phyloP scores from a whole-genome alignment of 2,888 invertebrate species.

The Protodeltote pygarga region DNA sequence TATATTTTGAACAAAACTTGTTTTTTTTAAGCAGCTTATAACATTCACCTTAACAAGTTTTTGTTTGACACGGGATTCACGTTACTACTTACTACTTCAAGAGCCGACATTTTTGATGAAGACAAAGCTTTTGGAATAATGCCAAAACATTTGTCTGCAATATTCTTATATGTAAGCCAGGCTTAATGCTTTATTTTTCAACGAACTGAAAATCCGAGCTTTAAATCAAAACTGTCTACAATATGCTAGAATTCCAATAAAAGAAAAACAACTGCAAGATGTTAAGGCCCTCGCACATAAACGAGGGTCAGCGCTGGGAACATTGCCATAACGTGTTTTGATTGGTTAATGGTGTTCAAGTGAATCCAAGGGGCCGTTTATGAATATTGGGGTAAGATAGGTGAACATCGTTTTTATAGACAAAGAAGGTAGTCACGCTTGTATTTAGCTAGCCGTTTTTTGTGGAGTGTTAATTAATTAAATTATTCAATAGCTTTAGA shows the following conservation, averaged over 20 bases:
- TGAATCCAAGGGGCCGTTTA: constrained; percentile 48
- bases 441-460: constrained; percentile 22
- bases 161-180: constrained; percentile 7
- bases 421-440: constrained; percentile 50
- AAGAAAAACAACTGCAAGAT: constrained; percentile 24
- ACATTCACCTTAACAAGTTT: constrained; percentile 5
- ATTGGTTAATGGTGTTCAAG: constrained; percentile 53
- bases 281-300: constrained; percentile 23
- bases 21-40: constrained; percentile 4
- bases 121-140: constrained; percentile 22
- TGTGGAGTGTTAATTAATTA: constrained; percentile 33
- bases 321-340: constrained; percentile 49
- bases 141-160: constrained; percentile 21
- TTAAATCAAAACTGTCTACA: constrained; percentile 25
- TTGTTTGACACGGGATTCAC: constrained; percentile 17
- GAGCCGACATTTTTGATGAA: constrained; percentile 12
- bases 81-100: constrained; percentile 11
- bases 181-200: constrained; percentile 5
- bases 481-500: constrained; percentile 29
- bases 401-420: constrained; percentile 41
- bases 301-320: constrained; percentile 42
- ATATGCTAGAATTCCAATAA: constrained; percentile 13
- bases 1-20: no score
- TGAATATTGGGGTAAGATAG: constrained; percentile 43
- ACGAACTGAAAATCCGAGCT: background rate